Base-by-base conservation (phyloP, 2,888 invertebrate genomes). In the Stenolophus ochropezus region DNA sequence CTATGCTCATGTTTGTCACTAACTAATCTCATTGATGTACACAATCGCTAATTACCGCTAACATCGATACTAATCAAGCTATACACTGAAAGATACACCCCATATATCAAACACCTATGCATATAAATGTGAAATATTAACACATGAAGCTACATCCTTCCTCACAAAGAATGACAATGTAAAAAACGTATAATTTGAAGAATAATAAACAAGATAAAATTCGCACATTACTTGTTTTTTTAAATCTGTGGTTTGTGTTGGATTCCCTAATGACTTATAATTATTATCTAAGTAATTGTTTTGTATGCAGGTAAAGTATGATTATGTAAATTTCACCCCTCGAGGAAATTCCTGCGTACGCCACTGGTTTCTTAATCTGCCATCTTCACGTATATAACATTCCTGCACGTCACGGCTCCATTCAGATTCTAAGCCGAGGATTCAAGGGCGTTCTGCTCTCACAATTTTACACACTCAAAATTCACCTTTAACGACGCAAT, bases 381-480 rank as follows among this genome's bases (percentile, higher is more conserved):
- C 14, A 51, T 51, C 51, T 61, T 14, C 61, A 20, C 61, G 61
- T 61, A 61, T 61, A 61, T 61, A 21, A 61, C 61, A 61, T 61
- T 61, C 61, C 61, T 61, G n/a, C 61, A 61, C 61, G 61, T 61
- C 61, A 61, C n/a, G 25, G 61, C 61, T 61, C 25, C 23, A 61
- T 61, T 61, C 61, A 61, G 61, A 21, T n/a, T 25, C 21, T 61
- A 61, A 61, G 61, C 61, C 14, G 14, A 61, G 61, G 23, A 61
- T 61, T 61, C 61, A 61, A 61, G 61, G 61, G 61, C 61, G 25
- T n/a, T 51, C 5, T 51, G 2, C 33, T 42, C 33, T 42, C 11
- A 51, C 51, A 51, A 16, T 25, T 61, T 25, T 25, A 4, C 20
- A 56, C 14, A 61, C 25, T 61, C 61, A 61, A 61, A 61, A 61